Percentiles rank a stretch among this genome's conserved stretches.
These are phyloP conservation scores for Hydra vulgaris DNA, from an alignment of 30 jellyfish, hydroid and myxozoan species.

Conservation along the genomic window DNA sequence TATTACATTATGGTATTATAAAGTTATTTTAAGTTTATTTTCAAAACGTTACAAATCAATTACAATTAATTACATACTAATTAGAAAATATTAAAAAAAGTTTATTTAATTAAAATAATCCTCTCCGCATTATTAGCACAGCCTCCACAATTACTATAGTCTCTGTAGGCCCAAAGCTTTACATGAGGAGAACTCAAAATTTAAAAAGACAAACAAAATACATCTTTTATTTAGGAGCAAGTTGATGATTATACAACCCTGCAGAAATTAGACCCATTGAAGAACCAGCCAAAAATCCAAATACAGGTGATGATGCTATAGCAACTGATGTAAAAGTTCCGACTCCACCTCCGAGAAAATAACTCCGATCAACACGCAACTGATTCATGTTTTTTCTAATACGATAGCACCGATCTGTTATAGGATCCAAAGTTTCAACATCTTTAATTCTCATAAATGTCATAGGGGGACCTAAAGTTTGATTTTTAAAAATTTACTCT, in stretches of 20 bases:
- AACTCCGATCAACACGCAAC: constrained; percentile 18
- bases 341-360: constrained; percentile 8
- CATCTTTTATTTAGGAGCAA: background rate
- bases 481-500: background rate
- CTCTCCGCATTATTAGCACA: too few relatives aligned
- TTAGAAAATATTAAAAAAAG: too few relatives aligned
- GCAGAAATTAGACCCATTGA: constrained; percentile 15
- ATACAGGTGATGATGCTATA: background rate
- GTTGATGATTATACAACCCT: constrained; percentile 1
- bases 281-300: constrained; percentile 15
- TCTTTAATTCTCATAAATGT: constrained; percentile 33
- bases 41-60: too few relatives aligned
- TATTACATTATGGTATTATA: too few relatives aligned
- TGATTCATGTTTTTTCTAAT: constrained; percentile 58
- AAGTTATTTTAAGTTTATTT: too few relatives aligned
- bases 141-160: too few relatives aligned
- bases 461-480: constrained; percentile 29
- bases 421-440: constrained; percentile 30
- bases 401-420: constrained; percentile 53
- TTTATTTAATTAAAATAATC: too few relatives aligned
- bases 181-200: too few relatives aligned
- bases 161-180: too few relatives aligned
- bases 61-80: too few relatives aligned
- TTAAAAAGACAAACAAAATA: too few relatives aligned
- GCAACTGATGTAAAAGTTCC: constrained; percentile 10